Evolutionary conservation across 2,113 vertebrate species (phyloP).

Genomic region (Sinocyclocheilus grahami): DNA sequence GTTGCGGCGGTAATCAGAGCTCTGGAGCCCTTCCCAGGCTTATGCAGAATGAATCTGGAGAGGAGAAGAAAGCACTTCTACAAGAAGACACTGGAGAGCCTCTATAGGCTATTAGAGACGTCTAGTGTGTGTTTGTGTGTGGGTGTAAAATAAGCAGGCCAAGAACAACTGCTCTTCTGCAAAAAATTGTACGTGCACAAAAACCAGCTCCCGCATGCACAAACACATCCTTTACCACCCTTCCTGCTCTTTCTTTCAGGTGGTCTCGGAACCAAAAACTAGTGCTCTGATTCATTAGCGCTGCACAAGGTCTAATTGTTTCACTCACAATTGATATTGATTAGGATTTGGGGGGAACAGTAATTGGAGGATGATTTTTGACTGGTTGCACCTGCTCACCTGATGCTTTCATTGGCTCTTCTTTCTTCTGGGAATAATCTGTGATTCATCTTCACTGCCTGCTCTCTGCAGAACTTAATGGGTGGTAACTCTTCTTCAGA

Average conservation of each 20-base stretch:
- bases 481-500: conserved; percentile 11
- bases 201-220: background rate
- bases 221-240: background rate
- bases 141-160: conserved; percentile 51
- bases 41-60: conserved; percentile 47
- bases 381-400: conserved; percentile 68
- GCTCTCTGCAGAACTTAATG: conserved; percentile 14
- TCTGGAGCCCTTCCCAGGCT: conserved; percentile 73
- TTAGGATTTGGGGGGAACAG: conserved; percentile 67
- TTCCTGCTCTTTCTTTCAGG: conserved; percentile 56
- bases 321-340: conserved; percentile 66
- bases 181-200: background rate
- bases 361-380: conserved; percentile 70
- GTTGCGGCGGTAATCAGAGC: conserved; percentile 75
- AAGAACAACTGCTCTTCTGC: background rate
- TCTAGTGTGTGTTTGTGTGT: conserved; percentile 32
- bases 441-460: conserved; percentile 18
- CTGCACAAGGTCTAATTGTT: conserved; percentile 62
- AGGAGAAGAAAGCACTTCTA: conserved; percentile 47
- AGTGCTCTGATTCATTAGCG: conserved; percentile 63
- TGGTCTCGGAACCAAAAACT: conserved; percentile 61
- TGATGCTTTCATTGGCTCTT: conserved; percentile 59
- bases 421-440: conserved; percentile 58
- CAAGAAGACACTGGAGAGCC: conserved; percentile 40
- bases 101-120: conserved; percentile 27